Evolutionary conservation across 2,797 vertebrate genomes (phyloP), one percentile per base, ranked within the genome.

Genomic region (Clarias laeviceps): DNA sequence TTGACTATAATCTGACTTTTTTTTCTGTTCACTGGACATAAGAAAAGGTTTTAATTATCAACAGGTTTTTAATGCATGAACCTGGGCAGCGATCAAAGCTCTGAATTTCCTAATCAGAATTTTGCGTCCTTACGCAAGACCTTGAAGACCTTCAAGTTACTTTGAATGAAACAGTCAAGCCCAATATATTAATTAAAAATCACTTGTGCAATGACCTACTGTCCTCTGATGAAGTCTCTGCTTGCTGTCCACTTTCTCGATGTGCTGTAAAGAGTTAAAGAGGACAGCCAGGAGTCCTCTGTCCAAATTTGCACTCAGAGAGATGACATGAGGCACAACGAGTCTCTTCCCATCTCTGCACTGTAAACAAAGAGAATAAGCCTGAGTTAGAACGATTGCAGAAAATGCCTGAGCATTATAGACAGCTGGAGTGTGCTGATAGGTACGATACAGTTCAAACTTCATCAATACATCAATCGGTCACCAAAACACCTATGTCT

Each of bases 181-280:
- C 15, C 5, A 29, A 74, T 54, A 12, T 14, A 45, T 4, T 8
- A 7, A 54, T 56, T 0, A 32, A 14, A 1, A 34, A 59, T 22
- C 8, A 59, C 32, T 37, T 57, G 54, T 18, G 34, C 14, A 40
- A 3, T 3, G 80, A n/a, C 27, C 88, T 89, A 98, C 97, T 94
- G 95, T 97, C 94, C 97, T 96, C 85, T 96, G 96, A 64, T 94
- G 88, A 84, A 91, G 92, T 84, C 86, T 94, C 93, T 96, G 94
- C 90, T 95, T 95, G 90, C 92, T 61, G 61, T 93, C 90, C 18
- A 89, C 89, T 89, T 92, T 96, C 87, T 94, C 96, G 61, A 92
- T 87, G 45, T 95, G 90, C 91, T 98, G 97, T 22, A 99, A 89
- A 14, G 97, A 97, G 92, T 99, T 97, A 82, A 92, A 96, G 68